Evolutionary conservation across 2,888 invertebrate genomes (phyloP), one percentile per base, ranked within the genome.

Genomic region (Autographa gamma): DNA sequence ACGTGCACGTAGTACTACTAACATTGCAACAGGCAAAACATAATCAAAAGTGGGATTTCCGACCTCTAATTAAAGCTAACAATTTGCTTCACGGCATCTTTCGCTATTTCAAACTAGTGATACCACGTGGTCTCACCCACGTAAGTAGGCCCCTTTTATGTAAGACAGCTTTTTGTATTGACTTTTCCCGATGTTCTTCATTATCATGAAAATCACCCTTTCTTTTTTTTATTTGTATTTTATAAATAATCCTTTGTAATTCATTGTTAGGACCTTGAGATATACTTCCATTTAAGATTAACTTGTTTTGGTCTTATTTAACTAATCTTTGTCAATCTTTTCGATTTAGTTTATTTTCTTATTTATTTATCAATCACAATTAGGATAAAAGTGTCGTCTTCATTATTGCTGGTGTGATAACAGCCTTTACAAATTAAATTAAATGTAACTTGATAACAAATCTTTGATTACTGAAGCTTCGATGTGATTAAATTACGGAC

Each of bases 371-470:
- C n/a, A n/a, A 77, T 58, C 31, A 58, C 31, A 32, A 59, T 71
- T 60, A 60, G 34, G 68, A 63, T 71, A 38, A 48, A 71, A 61
- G 54, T 60, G 31, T 38, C 54, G 32, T 13, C 54, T 60, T 63
- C 58, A 63, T 66, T 65, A 65, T 66, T 48, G 52, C 54, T 16
- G 52, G 43, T 76, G 76, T 63, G 66, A 79, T 71, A 76, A 63
- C 62, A 52, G 71, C 31, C 25, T 38, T 79, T 60, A 67, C 60
- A 66, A 80, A 76, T 79, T 66, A 52, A 79, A 70, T 74, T 65
- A 54, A 32, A 58, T 66, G 56, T 66, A n/a, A 79, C 32, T 71
- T 65, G 63, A 65, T 76, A 65, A 63, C 67, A 65, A 71, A 71
- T 76, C 52, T 76, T 71, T 68, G 60, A 79, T 77, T 74, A 71